phyloP scores from a whole-genome alignment of 2,797 vertebrate genomes.

The Nyctibius grandis region DNA sequence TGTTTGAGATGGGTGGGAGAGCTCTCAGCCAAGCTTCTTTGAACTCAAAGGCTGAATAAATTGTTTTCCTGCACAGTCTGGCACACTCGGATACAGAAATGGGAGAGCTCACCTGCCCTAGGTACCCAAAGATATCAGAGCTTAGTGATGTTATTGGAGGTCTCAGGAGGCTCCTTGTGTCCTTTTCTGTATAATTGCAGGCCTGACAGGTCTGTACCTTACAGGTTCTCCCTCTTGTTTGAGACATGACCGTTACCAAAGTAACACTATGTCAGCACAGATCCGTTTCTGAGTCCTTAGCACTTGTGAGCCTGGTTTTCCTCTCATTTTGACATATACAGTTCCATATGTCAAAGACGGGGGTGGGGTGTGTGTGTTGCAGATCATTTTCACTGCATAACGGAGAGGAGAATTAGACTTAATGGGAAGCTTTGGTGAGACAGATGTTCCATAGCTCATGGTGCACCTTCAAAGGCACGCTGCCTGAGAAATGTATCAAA shows the following conservation, averaged over 20 bases:
- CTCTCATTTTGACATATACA: not conserved
- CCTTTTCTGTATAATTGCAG: not conserved
- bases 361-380: not conserved
- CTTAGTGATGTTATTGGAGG: not conserved
- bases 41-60: not conserved
- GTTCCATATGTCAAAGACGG: not conserved
- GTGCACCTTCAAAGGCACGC: not conserved
- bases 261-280: not conserved
- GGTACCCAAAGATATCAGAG: not conserved
- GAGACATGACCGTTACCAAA: not conserved
- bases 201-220: not conserved
- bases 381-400: not conserved
- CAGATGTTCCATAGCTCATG: not conserved
- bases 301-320: not conserved
- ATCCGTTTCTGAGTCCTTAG: not conserved
- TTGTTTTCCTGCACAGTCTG: not conserved
- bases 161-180: fast-evolving
- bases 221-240: not conserved
- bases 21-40: not conserved
- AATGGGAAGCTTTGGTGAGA: not conserved
- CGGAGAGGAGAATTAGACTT: not conserved
- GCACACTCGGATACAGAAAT: not conserved
- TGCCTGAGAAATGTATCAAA: not conserved
- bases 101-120: not conserved
- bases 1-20: not conserved